Base-by-base conservation (phyloP, 2,797 vertebrate species). In the Heterohyrax brucei region DNA sequence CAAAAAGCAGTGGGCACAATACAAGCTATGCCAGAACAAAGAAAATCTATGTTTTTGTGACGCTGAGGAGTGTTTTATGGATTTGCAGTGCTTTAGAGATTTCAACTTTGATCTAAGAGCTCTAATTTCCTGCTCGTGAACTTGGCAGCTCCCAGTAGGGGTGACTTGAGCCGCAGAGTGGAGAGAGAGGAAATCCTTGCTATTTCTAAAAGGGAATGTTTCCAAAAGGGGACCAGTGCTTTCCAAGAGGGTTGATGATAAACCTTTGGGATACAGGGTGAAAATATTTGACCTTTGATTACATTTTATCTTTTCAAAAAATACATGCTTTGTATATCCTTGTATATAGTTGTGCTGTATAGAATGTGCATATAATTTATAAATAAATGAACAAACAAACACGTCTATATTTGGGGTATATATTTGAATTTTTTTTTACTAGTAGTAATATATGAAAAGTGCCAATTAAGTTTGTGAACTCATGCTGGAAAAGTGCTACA, bases 281-380 rank as follows among this genome's bases (percentile, higher is more conserved):
- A 53, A 94, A 72, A 53, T n/a, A 10, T 50, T 59, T 75, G 13
- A 48, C 22, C 12, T 44, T 19, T 10, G 3, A 64, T 14, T 72
- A 30, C 44, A 64, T 89, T 86, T 56, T 93, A 22, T 21, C n/a
- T 89, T 72, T 16, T 16, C 14, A 53, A 81, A 94, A 78, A 90
- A 76, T 80, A 7, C 28, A 16, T 14, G 56, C 56, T 84, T 78
- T 33, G 1, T 30, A 12, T 68, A 7, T 61, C 12, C 73, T 33
- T 28, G 2, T 48, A 30, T 72, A 30, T 72, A 5, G 66, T 44
- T 73, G n/a, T 76, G 22, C 28, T 22, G 39, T 39, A 14, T 30
- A 46, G 19, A 16, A 19, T 0, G 5, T 44, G 9, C 21, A 26
- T 21, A 3, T 33, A 70, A 72, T 72, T 92, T 93, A 70, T 78